Evolutionary conservation across 2,113 vertebrate species (phyloP), one percentile per base, ranked within the genome.

Genomic region (Salvelinus sp.): DNA sequence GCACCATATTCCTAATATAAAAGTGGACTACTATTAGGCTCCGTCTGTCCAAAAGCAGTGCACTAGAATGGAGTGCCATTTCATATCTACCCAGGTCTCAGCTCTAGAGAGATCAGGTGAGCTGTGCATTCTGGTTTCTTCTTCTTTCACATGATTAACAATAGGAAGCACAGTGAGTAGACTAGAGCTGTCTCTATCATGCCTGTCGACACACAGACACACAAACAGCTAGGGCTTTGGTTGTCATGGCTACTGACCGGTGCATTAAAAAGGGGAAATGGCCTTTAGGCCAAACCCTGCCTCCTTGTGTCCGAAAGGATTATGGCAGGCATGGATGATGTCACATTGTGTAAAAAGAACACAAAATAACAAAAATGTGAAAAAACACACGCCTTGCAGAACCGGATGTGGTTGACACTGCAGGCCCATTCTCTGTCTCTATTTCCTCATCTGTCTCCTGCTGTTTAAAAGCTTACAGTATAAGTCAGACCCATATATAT

Each of bases 191-290:
- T 67, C 33, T 75, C 68, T 70, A 62, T 62, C 20, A 47, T 6
- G 0, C 6, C 76, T 38, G 58, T 16, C 13, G 3, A 16, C n/a
- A 62, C 58, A 16, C 58, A 22, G 13, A 16, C 58, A 62, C n/a
- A 22, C 2, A 57, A 82, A 83, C 83, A 87, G 83, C 68, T 65
- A 80, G 82, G 81, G 86, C 88, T 90, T 92, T 88, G 85, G 88
- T 92, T 63, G 10, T 87, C 83, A 83, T 64, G 74, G 75, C 85
- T 23, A 68, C 67, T 54, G 79, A 82, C 78, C 79, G 82, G 81
- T 82, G 87, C 76, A 20, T 86, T 88, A 86, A 88, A 88, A 84
- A 80, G 75, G 78, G 85, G 78, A 75, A 82, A 9, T 14, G 7
- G 6, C 58, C 58, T 62, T 62, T 20, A 57, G 58, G n/a, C n/a